Evolutionary conservation across 2,113 vertebrate genomes (phyloP), one percentile per base, ranked within the genome.

Genomic region (Meles meles): DNA sequence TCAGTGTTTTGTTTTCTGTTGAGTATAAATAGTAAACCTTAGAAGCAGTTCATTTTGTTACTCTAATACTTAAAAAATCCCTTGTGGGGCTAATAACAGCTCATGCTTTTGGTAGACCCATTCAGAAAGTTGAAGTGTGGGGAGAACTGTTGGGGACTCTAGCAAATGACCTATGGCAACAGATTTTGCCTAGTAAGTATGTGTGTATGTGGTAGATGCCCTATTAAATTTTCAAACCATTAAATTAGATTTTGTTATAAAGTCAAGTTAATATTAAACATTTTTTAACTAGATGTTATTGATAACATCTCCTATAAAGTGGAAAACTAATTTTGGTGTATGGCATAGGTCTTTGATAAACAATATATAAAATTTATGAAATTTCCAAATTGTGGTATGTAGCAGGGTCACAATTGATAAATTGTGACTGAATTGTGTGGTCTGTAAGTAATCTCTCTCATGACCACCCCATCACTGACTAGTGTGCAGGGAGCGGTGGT

Each of bases 161-260:
- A 74, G 17, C 55, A 69, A 89, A 71, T 44, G 12, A 90, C 11
- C 25, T 57, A 17, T 20, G 31, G 27, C 31, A 71, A 29, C 18
- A 86, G 5, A 55, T 59, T 88, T 81, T 88, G 5, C 23, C 42
- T 71, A 67, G 3, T 11, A 63, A 37, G 39, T n/a, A 44, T 52
- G 34, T 21, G 44, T 61, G 8, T n/a, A 9, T 86, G 14, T 44
- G 39, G 47, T 82, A 37, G 10, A 49, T 67, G 10, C 34, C 34
- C 18, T 52, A n/a, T 37, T 10, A 76, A 55, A 49, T 27, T 83
- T 89, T 83, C 76, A 47, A 83, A 59, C 29, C 79, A 55, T 80
- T 77, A 69, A 77, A 49, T 93, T 94, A 86, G 77, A 47, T 82
- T 44, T 39, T 72, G 29, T 89, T 69, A 80, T 72, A 90, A 97